Evolutionary conservation across 2,888 invertebrate species (phyloP).

Genomic region (Amphipyra berbera): DNA sequence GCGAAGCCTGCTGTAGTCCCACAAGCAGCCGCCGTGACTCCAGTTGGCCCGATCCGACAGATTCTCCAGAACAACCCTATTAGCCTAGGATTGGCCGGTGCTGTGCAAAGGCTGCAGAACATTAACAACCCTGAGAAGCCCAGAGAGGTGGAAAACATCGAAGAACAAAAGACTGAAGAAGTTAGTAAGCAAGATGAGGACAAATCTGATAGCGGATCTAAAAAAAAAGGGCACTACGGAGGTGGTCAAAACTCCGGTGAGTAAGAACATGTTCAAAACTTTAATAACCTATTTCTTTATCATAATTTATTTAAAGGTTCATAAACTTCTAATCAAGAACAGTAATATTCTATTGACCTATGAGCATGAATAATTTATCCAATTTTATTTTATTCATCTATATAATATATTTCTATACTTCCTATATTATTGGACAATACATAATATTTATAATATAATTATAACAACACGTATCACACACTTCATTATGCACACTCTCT

Average conservation of each 20-base stretch:
- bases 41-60: slow-evolving; percentile 66
- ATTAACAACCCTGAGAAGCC: slow-evolving; percentile 55
- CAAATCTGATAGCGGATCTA: slow-evolving; percentile 18
- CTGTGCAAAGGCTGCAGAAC: slow-evolving; percentile 62
- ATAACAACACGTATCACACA: too few species aligned
- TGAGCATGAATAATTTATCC: too few species aligned
- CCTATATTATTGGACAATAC: too few species aligned
- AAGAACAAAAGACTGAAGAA: slow-evolving; percentile 12
- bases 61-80: slow-evolving; percentile 70
- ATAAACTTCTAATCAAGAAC: too few species aligned
- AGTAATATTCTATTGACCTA: too few species aligned
- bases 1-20: slow-evolving; percentile 25
- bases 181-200: slow-evolving; percentile 23
- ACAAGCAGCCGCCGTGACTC: slow-evolving; percentile 32
- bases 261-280: slow-evolving; percentile 6
- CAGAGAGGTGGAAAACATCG: slow-evolving; percentile 29
- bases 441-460: too few species aligned
- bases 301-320: too few species aligned
- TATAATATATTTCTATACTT: too few species aligned
- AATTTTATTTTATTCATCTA: too few species aligned
- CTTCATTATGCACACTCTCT: too few species aligned
- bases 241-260: slow-evolving; percentile 31
- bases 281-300: too few species aligned
- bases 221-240: slow-evolving; percentile 42
- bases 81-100: slow-evolving; percentile 59